These are phyloP conservation scores for Trididemnum nubilum DNA, from an alignment of 23 tunicate species.

Conservation along the genomic window DNA sequence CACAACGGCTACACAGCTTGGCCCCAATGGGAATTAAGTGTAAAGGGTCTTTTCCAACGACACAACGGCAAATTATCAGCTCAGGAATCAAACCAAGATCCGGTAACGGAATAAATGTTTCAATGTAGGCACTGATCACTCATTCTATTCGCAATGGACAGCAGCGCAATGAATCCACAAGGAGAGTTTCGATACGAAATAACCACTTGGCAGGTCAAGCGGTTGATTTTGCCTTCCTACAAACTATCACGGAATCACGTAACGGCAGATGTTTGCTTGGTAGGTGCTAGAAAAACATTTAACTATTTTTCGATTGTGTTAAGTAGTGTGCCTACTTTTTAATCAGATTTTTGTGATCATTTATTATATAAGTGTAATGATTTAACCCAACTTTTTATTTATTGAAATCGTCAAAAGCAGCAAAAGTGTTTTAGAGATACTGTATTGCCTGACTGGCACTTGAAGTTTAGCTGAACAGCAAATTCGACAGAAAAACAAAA, in stretches of 20 bases:
- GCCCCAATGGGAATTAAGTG: too few relatives aligned
- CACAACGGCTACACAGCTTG: too few relatives aligned
- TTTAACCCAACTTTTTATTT: too few relatives aligned
- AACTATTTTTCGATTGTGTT: background rate
- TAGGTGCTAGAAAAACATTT: background rate
- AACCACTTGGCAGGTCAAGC: constrained; percentile 19
- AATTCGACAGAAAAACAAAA: too few relatives aligned
- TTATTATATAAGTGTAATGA: too few relatives aligned
- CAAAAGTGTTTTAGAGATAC: too few relatives aligned
- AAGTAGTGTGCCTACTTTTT: too few relatives aligned
- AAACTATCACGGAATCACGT: background rate
- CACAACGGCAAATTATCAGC: background rate
- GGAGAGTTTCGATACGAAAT: background rate
- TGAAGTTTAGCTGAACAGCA: too few relatives aligned
- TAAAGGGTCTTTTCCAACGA: too few relatives aligned
- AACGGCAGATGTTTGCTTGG: background rate
- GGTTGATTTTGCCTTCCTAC: background rate
- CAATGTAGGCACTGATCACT: background rate
- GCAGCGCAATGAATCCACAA: background rate
- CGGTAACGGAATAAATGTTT: background rate
- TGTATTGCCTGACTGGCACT: too few relatives aligned
- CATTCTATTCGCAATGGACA: constrained; percentile 14
- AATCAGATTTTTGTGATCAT: too few relatives aligned
- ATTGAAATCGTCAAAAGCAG: too few relatives aligned
- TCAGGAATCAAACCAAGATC: background rate